These are phyloP conservation scores for Ia io DNA, from an alignment of 2,113 vertebrate genomes.

Conservation along the genomic window DNA sequence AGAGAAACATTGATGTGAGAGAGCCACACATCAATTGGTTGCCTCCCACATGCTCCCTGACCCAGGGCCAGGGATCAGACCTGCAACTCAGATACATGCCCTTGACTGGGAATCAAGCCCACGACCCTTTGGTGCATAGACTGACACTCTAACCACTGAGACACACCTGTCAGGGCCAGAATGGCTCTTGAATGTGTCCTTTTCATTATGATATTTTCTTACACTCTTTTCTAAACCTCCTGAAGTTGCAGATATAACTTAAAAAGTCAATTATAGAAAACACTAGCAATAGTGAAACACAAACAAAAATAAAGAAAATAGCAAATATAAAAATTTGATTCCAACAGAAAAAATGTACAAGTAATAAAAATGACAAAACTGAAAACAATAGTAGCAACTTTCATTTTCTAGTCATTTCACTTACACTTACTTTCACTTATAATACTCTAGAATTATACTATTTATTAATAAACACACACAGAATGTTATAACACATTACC, in stretches of 20 bases:
- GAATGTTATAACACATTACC: constrained; percentile 36
- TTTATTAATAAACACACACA: constrained; percentile 32
- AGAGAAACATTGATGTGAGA: no score
- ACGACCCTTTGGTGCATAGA: no score
- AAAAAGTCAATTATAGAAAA: background rate
- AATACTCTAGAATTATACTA: constrained; percentile 18
- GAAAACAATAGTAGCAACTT: constrained; percentile 25
- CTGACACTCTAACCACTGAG: no score
- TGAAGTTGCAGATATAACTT: background rate
- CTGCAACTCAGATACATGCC: no score
- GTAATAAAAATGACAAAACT: constrained; percentile 45
- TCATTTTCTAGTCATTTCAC: constrained; percentile 57
- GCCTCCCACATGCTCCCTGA: no score
- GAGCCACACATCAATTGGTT: no score
- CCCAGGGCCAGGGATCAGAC: no score
- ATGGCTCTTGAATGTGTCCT: background rate
- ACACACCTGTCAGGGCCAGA: background rate
- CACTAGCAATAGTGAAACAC: background rate
- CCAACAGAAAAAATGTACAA: constrained; percentile 5
- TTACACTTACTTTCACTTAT: background rate
- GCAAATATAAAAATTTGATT: constrained; percentile 9
- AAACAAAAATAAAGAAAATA: background rate
- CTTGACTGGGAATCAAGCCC: no score
- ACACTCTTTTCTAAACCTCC: background rate
- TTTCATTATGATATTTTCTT: background rate